Evolutionary conservation across 2,888 invertebrate species (phyloP), one percentile per base, ranked within the genome.

Genomic region (Epinotia nisella): DNA sequence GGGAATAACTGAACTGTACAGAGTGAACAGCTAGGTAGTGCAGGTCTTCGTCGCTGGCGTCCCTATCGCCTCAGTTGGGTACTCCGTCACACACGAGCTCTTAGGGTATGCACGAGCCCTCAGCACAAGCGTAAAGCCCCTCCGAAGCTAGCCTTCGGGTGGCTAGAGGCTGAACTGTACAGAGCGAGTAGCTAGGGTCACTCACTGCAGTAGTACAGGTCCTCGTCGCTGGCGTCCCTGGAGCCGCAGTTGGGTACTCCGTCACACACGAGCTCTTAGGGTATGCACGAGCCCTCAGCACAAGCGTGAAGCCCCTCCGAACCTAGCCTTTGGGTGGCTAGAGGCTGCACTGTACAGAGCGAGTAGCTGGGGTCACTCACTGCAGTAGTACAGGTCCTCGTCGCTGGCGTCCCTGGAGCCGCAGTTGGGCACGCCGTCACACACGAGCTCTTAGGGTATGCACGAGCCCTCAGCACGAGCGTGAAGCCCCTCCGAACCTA

Each of bases 31-130:
- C 5, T 7, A 0, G 29, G 29, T n/a, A n/a, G n/a, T n/a, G n/a
- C n/a, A n/a, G n/a, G n/a, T n/a, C n/a, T 90, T 98, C 98, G 87
- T 98, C 98, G 73, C 96, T 96, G 9, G 95, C 94, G 74, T 78
- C 80, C 39, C 77, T 10, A 24, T 74, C 77, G 85, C 97, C 97
- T 60, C 98, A 98, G 86, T 98, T 96, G 21, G 94, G 85, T 45
- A 96, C 94, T 62, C 96, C 96, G 89, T 98, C 97, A 82, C 96
- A 96, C 13, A 96, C 96, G 73, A 97, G 92, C 79, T 95, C 95
- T 81, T 95, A 95, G 0, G 97, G 96, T 70, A 98, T 95, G 87
- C 98, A 98, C 74, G 95, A 95, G 0, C 96, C 96, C 81, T 95
- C 95, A 0, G 95, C 95, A 87, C 97, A 97, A 61, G 85, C 83